These are phyloP conservation scores for Aeoliscus strigatus DNA, from an alignment of 2,797 vertebrate genomes.

Conservation along the genomic window DNA sequence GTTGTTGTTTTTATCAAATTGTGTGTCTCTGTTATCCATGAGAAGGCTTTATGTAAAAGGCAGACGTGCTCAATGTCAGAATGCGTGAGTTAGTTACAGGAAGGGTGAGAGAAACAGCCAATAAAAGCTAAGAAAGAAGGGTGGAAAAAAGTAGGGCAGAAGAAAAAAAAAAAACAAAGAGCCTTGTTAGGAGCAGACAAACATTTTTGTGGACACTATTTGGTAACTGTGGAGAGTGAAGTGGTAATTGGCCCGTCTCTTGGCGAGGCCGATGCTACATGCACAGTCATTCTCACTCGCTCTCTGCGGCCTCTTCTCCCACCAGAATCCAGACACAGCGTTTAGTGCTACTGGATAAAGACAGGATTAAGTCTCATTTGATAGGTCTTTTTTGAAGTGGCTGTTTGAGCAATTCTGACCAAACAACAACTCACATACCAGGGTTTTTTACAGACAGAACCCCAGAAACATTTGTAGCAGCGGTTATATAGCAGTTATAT, in stretches of 20 bases:
- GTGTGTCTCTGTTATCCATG: constrained; percentile 7
- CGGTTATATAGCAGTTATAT: constrained; percentile 20
- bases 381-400: constrained; percentile 53
- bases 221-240: constrained; percentile 66
- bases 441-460: constrained; percentile 20
- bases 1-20: constrained; percentile 18
- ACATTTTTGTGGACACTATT: constrained; percentile 61
- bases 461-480: constrained; percentile 22
- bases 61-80: constrained; percentile 11
- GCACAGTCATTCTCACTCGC: constrained; percentile 42
- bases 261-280: constrained; percentile 31
- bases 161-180: constrained; percentile 43
- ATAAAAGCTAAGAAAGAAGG: constrained; percentile 21
- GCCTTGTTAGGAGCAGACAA: constrained; percentile 53
- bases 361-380: constrained; percentile 57
- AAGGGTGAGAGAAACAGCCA: constrained; percentile 13
- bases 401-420: constrained; percentile 45
- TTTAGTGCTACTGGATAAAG: constrained; percentile 58
- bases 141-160: constrained; percentile 12
- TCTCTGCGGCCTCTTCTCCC: constrained; percentile 40
- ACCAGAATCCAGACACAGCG: constrained; percentile 42
- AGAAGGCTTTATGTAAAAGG: constrained; percentile 8
- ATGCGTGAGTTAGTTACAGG: constrained; percentile 4
- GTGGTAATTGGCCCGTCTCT: constrained; percentile 55
- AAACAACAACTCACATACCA: constrained; percentile 50